Percentiles rank a stretch among this genome's conserved stretches.
Evolutionary conservation across 2,797 vertebrate genomes (phyloP).

Genomic region (Tapirus indicus): DNA sequence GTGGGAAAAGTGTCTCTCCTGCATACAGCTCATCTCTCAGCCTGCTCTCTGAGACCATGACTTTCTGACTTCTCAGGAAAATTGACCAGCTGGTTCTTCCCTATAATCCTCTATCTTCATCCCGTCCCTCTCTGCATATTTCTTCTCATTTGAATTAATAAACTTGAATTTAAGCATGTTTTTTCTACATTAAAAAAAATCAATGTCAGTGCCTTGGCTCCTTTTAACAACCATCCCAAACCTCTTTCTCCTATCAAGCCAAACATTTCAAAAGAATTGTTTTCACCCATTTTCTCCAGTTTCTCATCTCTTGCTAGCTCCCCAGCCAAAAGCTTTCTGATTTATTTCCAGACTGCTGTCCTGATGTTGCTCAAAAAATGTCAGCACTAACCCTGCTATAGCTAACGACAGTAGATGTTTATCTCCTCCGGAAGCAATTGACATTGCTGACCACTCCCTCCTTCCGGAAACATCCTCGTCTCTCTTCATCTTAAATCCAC

Average conservation of each 20-base stretch:
- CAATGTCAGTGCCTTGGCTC: too few species aligned
- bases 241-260: neutral
- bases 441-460: neutral
- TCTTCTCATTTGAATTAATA: neutral
- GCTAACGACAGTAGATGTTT: neutral
- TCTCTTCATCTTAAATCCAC: neutral
- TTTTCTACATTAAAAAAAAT: neutral
- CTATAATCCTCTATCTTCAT: neutral
- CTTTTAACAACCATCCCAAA: neutral
- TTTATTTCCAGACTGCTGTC: neutral
- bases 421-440: neutral
- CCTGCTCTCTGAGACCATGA: neutral
- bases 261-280: neutral
- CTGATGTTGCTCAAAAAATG: neutral
- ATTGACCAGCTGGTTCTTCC: neutral
- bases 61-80: neutral
- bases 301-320: neutral
- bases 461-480: neutral
- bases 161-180: neutral
- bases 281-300: neutral
- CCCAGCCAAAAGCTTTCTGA: neutral
- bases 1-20: neutral
- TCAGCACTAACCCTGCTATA: neutral
- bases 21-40: neutral
- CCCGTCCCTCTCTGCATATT: neutral